phyloP scores from a whole-genome alignment of 2,113 vertebrate genomes.

The Chauna torquata region DNA sequence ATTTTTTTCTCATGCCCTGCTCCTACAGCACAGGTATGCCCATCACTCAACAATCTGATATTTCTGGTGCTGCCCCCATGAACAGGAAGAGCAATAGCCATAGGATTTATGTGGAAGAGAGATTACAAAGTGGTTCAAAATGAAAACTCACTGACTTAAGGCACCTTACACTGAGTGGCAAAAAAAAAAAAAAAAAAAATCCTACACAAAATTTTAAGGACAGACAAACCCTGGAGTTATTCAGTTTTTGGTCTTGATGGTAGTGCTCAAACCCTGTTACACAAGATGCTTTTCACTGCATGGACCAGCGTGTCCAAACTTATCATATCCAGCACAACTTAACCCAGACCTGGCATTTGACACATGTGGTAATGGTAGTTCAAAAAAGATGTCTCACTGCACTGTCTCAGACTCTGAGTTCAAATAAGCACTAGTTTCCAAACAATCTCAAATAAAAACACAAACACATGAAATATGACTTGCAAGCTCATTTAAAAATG shows the following conservation, averaged over 20 bases:
- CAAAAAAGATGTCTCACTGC: background rate
- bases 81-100: background rate
- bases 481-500: constrained; percentile 8
- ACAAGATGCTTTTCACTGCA: background rate
- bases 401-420: background rate
- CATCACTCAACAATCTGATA: background rate
- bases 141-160: background rate
- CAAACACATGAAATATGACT: background rate
- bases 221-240: background rate
- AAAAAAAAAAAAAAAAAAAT: background rate
- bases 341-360: background rate
- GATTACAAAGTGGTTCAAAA: background rate
- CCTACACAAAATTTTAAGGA: background rate
- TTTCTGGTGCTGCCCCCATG: background rate
- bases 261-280: background rate
- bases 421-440: background rate
- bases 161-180: background rate
- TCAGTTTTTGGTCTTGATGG: background rate
- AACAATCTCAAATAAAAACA: background rate
- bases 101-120: background rate
- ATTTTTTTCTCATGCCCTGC: background rate
- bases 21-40: background rate
- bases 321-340: background rate
- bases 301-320: background rate
- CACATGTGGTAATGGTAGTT: background rate